A percentile compares a stretch with the other conserved stretches of the same genome.
Evolutionary conservation across 2,888 invertebrate genomes (phyloP).

Genomic region (Osmoderma eremita): DNA sequence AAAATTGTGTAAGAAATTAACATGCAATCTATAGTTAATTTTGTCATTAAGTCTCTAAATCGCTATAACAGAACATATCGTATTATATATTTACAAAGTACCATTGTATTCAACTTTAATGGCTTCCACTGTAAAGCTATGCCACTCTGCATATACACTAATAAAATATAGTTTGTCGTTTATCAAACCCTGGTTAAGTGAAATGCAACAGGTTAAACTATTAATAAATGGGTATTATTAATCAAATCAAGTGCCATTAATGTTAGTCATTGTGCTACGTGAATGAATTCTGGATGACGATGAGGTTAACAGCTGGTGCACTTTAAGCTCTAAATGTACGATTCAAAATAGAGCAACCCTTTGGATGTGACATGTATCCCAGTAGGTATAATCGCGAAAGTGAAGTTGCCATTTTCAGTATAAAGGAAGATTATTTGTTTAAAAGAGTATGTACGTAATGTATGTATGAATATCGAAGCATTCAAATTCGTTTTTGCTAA

Average conservation of each 20-base stretch:
- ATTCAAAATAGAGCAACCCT: conserved; percentile 32
- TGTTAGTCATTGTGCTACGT: conserved; percentile 34
- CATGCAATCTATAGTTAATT: conserved; percentile 32
- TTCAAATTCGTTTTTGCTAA: too few relatives aligned
- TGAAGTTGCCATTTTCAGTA: conserved; percentile 30
- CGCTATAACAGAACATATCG: not conserved
- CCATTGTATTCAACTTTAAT: conserved; percentile 37
- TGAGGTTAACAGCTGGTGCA: conserved; percentile 34
- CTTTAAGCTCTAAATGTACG: conserved; percentile 30
- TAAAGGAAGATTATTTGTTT: not conserved
- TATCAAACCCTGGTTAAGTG: conserved; percentile 35
- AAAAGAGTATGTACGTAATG: too few relatives aligned
- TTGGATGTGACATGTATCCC: conserved; percentile 8
- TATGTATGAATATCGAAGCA: too few relatives aligned
- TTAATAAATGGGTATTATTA: conserved; percentile 29
- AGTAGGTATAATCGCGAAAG: not conserved
- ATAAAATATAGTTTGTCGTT: conserved; percentile 34
- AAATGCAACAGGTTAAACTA: conserved; percentile 36
- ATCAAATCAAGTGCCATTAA: conserved; percentile 34
- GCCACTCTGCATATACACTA: conserved; percentile 42
- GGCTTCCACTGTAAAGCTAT: conserved; percentile 40
- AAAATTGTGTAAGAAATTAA: not conserved
- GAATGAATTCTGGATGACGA: conserved; percentile 33
- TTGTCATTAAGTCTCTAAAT: conserved; percentile 11
- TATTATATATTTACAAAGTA: conserved; percentile 30